A percentile compares a stretch with the other conserved stretches of the same genome.
Conservation (phyloP, 2,113 vertebrate species). For the Python bivittatus region DNA sequence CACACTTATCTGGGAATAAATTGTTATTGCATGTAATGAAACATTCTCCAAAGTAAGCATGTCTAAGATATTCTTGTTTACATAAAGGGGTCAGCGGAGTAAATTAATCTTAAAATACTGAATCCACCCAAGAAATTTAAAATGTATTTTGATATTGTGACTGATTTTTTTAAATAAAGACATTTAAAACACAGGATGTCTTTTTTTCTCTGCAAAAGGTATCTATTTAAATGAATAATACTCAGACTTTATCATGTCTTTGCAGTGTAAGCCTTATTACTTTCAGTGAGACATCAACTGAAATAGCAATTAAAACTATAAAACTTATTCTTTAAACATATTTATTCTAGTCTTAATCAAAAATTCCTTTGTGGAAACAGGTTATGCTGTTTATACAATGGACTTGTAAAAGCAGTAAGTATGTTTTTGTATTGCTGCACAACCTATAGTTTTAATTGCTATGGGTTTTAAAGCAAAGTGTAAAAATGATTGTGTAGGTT, state of each 20-base stretch:
- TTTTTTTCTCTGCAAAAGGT: neutral
- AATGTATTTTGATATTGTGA: neutral
- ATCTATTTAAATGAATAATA: neutral
- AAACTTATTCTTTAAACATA: neutral
- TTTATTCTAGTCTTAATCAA: neutral
- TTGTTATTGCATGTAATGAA: neutral
- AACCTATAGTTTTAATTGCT: neutral
- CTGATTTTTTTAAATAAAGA: neutral
- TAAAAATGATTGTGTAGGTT: slow-evolving; percentile 52
- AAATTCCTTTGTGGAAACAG: neutral
- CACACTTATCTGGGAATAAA: neutral
- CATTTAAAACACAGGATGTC: neutral
- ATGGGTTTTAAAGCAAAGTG: slow-evolving; percentile 11
- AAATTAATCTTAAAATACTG: neutral
- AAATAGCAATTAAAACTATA: neutral
- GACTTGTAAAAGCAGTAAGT: neutral
- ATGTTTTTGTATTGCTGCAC: neutral
- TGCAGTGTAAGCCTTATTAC: neutral
- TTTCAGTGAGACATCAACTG: neutral
- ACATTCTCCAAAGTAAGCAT: neutral
- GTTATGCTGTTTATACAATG: neutral
- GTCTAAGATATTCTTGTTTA: neutral
- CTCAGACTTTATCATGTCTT: neutral
- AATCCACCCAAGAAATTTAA: neutral
- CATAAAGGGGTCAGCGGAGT: neutral